Base-by-base conservation (phyloP, 2,797 vertebrate genomes). In the Balearica regulorum region DNA sequence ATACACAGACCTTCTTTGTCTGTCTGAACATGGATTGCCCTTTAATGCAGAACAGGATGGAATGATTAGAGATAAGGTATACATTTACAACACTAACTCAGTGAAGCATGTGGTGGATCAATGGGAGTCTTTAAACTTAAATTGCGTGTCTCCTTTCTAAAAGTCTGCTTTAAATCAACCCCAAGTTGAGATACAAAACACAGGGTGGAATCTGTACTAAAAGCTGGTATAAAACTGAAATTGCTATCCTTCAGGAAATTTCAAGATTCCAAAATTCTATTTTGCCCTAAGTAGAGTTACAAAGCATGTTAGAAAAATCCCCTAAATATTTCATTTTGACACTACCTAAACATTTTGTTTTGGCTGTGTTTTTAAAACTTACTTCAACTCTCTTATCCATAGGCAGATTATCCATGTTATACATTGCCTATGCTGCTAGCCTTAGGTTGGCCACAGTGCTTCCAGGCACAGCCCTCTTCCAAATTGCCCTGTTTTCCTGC, bases 41-140 rank as follows among this genome's bases (percentile, higher is more conserved):
- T 91, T 88, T 95, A 76, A 88, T n/a, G 57, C 24, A 57, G 65
- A 35, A 48, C 0, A 12, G 14, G 57, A 46, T 58, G 51, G 57
- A 78, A 78, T 68, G 79, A 73, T 93, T 90, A 72, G 87, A 91
- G 91, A 71, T 91, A 90, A 81, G 85, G 80, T 57, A 26, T n/a
- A 85, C 15, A 14, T 95, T 90, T 83, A 60, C 80, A 94, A 37
- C 69, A 75, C 76, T 60, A 96, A 81, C 78, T 78, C 90, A 90
- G 7, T 65, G 91, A 76, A 93, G 76, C 88, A 49, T 90, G 83
- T 61, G 77, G 83, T 88, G 85, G 87, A 86, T 96, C 93, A 93
- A 86, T 94, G 85, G 61, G 44, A 95, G 76, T 53, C 85, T 90
- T 95, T 86, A 91, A 86, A 88, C 83, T 68, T 65, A 62, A 88